Evolutionary conservation across 1,140 invertebrate species (phyloP).

Genomic region (Adoxophyes honmai): DNA sequence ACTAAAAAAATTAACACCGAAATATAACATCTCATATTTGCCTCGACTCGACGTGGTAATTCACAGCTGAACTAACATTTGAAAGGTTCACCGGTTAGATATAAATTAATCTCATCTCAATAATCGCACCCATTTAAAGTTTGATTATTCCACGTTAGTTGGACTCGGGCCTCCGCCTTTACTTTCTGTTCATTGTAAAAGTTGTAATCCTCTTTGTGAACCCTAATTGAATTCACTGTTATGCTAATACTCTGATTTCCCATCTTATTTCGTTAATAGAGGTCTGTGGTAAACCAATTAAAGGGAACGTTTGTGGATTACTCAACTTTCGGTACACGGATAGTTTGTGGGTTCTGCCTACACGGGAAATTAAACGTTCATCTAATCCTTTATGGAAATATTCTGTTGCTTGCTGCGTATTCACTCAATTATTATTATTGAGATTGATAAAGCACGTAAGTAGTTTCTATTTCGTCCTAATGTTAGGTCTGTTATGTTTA

Average conservation of each 20-base stretch:
- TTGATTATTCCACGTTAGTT: constrained; percentile 72
- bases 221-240: constrained; percentile 76
- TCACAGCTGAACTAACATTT: too few relatives aligned
- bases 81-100: constrained; percentile 20
- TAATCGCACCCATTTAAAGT: constrained; percentile 62
- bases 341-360: constrained; percentile 48
- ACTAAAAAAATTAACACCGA: too few relatives aligned
- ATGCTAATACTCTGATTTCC: constrained; percentile 77
- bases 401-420: constrained; percentile 7
- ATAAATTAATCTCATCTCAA: constrained; percentile 57
- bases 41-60: too few relatives aligned
- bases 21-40: too few relatives aligned
- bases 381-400: constrained; percentile 43
- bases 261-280: constrained; percentile 77
- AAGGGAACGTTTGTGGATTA: constrained; percentile 70
- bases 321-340: constrained; percentile 60
- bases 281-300: constrained; percentile 75
- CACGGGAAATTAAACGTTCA: constrained; percentile 51
- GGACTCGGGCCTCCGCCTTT: constrained; percentile 59
- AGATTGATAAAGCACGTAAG: too few relatives aligned
- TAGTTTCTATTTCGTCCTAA: too few relatives aligned
- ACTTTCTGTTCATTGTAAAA: constrained; percentile 74
- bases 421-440: not conserved
- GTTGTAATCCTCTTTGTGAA: constrained; percentile 75
- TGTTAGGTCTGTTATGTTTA: too few relatives aligned